Evolutionary conservation across 2,113 vertebrate genomes (phyloP).

Genomic region (Rhabdomys dilectus): DNA sequence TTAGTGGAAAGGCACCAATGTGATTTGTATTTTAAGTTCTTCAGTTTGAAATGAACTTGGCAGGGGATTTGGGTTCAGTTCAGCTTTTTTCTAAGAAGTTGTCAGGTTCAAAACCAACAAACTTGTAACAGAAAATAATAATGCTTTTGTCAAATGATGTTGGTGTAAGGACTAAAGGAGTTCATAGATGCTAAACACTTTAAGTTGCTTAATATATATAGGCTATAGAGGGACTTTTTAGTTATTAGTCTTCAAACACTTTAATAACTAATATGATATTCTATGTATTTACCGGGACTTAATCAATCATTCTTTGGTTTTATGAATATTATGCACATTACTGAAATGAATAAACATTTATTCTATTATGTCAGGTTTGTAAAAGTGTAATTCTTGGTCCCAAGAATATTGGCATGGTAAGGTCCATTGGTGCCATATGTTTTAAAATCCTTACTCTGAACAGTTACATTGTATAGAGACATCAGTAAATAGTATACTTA

Average conservation of each 20-base stretch:
- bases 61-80: neutral
- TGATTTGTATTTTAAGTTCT: neutral
- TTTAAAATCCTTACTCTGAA: constrained; percentile 2
- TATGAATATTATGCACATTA: neutral
- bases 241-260: neutral
- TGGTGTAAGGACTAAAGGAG: neutral
- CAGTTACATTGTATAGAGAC: neutral
- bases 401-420: constrained; percentile 12
- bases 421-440: neutral
- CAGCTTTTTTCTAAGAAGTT: neutral
- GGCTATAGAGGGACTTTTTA: neutral
- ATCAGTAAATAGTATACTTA: too few species aligned
- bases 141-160: neutral
- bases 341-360: neutral
- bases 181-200: neutral
- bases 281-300: neutral
- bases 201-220: neutral
- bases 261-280: neutral
- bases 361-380: neutral
- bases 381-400: neutral
- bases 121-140: neutral
- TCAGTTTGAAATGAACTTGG: neutral
- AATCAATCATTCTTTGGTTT: neutral
- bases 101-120: neutral
- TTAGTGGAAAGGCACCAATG: neutral